Evolutionary conservation across 2,797 vertebrate genomes (phyloP), one percentile per base, ranked within the genome.

Genomic region (Coregonus sp.): DNA sequence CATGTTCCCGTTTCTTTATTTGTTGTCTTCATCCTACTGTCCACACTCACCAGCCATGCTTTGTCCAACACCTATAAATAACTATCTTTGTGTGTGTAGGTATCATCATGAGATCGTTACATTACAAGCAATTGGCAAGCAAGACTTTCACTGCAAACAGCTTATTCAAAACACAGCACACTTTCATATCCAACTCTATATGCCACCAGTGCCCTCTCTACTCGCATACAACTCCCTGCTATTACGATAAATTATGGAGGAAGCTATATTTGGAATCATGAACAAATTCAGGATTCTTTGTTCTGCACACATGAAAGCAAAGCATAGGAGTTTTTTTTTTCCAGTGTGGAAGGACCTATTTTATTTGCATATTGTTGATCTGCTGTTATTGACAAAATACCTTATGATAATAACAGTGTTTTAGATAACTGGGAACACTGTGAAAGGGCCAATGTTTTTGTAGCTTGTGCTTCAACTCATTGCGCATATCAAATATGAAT

Each of bases 191-290:
- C 20, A 59, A 54, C 4, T 54, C n/a, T 69, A 5, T 74, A 33
- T 40, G 51, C 51, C 50, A 67, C 50, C 18, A 59, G 56, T 79
- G 56, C 80, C 52, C 73, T 51, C 72, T 77, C 65, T 51, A 73
- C 81, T 85, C 73, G 51, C 73, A 79, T 78, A 80, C 83, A 68
- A 75, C 86, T 87, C 85, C 47, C 84, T 86, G 82, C 85, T 84
- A 82, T 84, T 81, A 84, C 82, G 78, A 94, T 94, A 75, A 93
- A 94, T 94, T 89, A 93, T 94, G 86, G 84, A 94, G 76, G 76
- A 87, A 69, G 81, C 89, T 94, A 94, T 94, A 94, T 94, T 93
- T 94, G 92, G 91, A 89, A 76, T 66, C 63, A 70, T 18, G 70
- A 29, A 63, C 52, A 63, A 68, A 75, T 7, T 77, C 81, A 77